Evolutionary conservation across 35 echinoderm and acorn worm species (phyloP), one percentile per base, ranked within the genome.

Genomic region (Lytechinus pictus): DNA sequence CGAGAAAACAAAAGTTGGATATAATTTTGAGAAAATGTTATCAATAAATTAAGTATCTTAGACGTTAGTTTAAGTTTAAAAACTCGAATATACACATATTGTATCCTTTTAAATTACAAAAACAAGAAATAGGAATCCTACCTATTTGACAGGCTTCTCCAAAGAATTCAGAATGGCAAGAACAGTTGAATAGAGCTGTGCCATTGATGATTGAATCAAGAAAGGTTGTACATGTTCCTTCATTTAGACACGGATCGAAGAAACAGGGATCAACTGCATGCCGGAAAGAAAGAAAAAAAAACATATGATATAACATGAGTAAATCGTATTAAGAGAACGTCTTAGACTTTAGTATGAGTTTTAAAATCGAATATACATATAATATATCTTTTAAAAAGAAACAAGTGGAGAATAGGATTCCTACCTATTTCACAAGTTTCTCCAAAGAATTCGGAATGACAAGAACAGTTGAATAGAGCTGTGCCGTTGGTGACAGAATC

Each of bases 361-460:
- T 87, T 0, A 87, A 44, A 44, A 44, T 44, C 33, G 33, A 44
- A 44, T 44, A 44, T 44, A 44, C 33, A 44, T 44, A 44, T 44
- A 44, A 44, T 44, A 0, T 44, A 44, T 44, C 33, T 44, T 44
- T 44, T 44, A 44, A 44, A 44, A 44, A 44, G 33, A 44, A 44
- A 44, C 33, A 44, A 44, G 33, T 44, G 2, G 33, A 44, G 33
- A 44, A 44, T 44, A 61, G 53, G 1, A 4, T 94, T 1, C 94
- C 95, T 94, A 98, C 97, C 94, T 16, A 94, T 98, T 96, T 96
- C 96, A 91, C 97, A 98, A 55, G 94, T 93, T 72, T 95, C 95
- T 52, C 97, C 95, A 53, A 97, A 93, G 54, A 94, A 97, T 66
- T 95, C 92, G 12, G 86, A 86, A 10, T 58, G 92, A 53, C 97